A percentile compares a stretch with the other conserved stretches of the same genome.
phyloP scores from a whole-genome alignment of 2,113 vertebrate genomes.

The Mesoclemmys tuberculata region DNA sequence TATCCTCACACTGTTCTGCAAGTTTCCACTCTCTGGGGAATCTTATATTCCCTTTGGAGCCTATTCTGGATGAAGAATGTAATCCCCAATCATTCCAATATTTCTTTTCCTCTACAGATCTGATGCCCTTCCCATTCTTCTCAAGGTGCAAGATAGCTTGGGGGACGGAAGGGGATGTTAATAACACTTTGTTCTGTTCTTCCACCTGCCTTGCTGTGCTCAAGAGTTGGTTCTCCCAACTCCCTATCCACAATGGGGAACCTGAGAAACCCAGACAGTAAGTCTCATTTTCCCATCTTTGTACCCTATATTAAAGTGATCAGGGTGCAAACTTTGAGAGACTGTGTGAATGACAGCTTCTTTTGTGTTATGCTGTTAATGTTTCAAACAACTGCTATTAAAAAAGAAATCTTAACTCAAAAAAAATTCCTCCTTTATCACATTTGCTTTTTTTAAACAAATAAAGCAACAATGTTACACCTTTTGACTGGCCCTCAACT shows the following conservation, averaged over 20 bases:
- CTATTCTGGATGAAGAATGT: neutral
- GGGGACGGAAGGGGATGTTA: neutral
- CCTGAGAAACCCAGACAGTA: neutral
- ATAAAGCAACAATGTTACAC: constrained; percentile 61
- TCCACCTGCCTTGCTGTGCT: constrained; percentile 1
- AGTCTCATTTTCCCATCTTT: neutral
- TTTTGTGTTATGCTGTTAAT: constrained; percentile 14
- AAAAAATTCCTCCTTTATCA: constrained; percentile 67
- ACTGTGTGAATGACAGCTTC: constrained; percentile 40
- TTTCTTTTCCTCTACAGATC: neutral
- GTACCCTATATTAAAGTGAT: constrained; percentile 48
- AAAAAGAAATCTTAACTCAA: constrained; percentile 65
- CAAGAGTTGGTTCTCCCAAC: constrained; percentile 12
- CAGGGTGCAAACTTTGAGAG: constrained; percentile 61
- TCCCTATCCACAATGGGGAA: neutral
- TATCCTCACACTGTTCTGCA: constrained; percentile 42
- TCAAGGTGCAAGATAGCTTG: neutral
- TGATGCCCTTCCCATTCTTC: neutral
- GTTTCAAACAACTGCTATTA: constrained; percentile 48
- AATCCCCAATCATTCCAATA: neutral
- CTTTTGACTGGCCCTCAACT: constrained; percentile 57
- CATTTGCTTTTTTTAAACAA: constrained; percentile 57
- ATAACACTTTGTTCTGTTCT: neutral
- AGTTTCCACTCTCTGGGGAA: constrained; percentile 38
- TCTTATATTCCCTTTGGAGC: constrained; percentile 7